These are phyloP conservation scores for Eristalis arbustorum DNA, from an alignment of 2,888 invertebrate species.

Conservation along the genomic window DNA sequence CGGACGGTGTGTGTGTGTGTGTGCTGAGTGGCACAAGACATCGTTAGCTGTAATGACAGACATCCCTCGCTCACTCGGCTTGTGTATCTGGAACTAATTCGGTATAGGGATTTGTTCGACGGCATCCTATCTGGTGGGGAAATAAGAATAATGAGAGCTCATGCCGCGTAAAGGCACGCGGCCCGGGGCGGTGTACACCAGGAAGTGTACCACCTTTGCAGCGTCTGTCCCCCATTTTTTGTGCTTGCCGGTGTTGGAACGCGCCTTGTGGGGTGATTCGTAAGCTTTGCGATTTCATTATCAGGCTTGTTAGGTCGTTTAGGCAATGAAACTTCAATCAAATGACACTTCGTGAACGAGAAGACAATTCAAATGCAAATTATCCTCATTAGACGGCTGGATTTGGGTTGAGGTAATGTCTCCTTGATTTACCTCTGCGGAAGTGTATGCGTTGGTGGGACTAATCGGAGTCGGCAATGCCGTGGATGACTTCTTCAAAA, in stretches of 20 bases:
- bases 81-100: not conserved
- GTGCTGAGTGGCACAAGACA: not conserved
- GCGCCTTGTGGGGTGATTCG: not conserved
- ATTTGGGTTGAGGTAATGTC: too few species aligned
- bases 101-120: not conserved
- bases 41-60: not conserved
- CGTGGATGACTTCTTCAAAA: too few species aligned
- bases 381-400: not conserved
- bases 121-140: not conserved
- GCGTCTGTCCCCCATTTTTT: not conserved
- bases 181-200: not conserved
- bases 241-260: not conserved
- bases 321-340: not conserved
- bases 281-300: not conserved
- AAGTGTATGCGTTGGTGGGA: too few species aligned
- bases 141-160: not conserved
- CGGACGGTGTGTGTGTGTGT: not conserved
- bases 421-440: too few species aligned
- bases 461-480: too few species aligned
- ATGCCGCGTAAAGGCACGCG: not conserved
- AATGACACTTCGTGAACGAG: not conserved
- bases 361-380: not conserved
- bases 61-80: not conserved
- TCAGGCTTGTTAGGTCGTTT: not conserved
- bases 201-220: not conserved